Base-by-base conservation (phyloP, 1,140 invertebrate species). In the Solenopsis invicta region DNA sequence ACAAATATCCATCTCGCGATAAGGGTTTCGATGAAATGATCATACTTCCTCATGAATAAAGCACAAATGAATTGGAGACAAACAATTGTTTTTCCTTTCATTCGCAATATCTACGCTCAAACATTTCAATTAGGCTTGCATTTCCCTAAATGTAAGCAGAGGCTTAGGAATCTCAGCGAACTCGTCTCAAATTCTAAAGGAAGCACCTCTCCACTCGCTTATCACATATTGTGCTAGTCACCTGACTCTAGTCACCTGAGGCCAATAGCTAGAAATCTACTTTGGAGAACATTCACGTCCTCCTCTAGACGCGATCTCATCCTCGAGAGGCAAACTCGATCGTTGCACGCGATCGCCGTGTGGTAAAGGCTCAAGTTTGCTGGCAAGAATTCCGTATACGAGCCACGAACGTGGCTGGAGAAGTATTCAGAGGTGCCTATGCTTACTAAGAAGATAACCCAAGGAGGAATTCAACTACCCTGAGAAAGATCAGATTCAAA, bases 251-350 rank as follows among this genome's bases (percentile, higher is more conserved):
- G 64, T n/a, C 41, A 82, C 37, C 80, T 61, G 69, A 74, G 45
- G 41, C 54, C 80, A 12, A 34, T 82, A 82, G 54, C 52, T 72
- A 59, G 67, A 82, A 82, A 74, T 74, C 80, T 74, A 82, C 67
- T 82, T 82, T 82, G 24, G 24, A 82, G 80, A 82, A 72, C 41
- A 50, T 74, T 74, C 67, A 82, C 80, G 80, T 82, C 24, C 54
- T 74, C 71, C 54, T 74, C 56, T 61, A 59, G 41, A 66, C 52
- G 41, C 67, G 80, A 74, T 82, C 80, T 74, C 67, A 72, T 82
- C 54, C 54, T 72, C 69, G 54, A 75, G 41, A 74, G 34, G 54
- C 69, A 29, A 84, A 84, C 54, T 84, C 54, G 67, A 84, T 74
- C 41, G 67, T 82, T 6, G 24, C 24, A 74, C n/a, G 29, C 24